A percentile compares a stretch with the other conserved stretches of the same genome.
These are phyloP conservation scores for Drosophila barbarae DNA, from an alignment of 2,888 invertebrate species.

Conservation along the genomic window DNA sequence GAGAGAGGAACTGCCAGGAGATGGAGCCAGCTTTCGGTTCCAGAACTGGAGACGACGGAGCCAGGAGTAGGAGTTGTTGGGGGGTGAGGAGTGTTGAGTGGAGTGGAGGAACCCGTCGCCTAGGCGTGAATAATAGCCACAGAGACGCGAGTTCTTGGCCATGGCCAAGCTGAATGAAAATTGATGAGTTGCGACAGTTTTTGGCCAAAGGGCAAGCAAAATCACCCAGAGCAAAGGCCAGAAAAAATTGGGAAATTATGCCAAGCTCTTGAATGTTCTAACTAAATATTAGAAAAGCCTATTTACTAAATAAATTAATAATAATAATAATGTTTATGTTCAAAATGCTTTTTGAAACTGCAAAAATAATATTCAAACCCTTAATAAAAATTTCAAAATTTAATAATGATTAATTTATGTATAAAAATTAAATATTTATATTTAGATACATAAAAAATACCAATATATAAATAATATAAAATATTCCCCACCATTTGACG, in stretches of 20 bases:
- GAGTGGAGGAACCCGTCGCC: slow-evolving; percentile 27
- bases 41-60: background rate
- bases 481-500: background rate
- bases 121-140: slow-evolving; percentile 69
- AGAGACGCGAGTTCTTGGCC: slow-evolving; percentile 33
- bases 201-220: slow-evolving; percentile 74
- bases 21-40: background rate
- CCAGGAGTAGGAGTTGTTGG: background rate
- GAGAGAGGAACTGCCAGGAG: slow-evolving; percentile 8
- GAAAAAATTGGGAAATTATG: background rate
- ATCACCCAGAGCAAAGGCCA: slow-evolving; percentile 18
- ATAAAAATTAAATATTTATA: background rate
- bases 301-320: background rate
- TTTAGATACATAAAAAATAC: background rate
- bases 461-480: background rate
- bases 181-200: slow-evolving; percentile 77
- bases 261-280: background rate
- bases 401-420: background rate
- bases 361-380: too few relatives aligned
- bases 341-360: too few relatives aligned
- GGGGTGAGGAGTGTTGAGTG: background rate
- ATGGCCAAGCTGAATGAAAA: slow-evolving; percentile 61
- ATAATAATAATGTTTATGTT: background rate
- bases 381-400: too few relatives aligned
- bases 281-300: background rate